Conservation (phyloP, 2,888 invertebrate species). For the Adelognathus sp. region DNA sequence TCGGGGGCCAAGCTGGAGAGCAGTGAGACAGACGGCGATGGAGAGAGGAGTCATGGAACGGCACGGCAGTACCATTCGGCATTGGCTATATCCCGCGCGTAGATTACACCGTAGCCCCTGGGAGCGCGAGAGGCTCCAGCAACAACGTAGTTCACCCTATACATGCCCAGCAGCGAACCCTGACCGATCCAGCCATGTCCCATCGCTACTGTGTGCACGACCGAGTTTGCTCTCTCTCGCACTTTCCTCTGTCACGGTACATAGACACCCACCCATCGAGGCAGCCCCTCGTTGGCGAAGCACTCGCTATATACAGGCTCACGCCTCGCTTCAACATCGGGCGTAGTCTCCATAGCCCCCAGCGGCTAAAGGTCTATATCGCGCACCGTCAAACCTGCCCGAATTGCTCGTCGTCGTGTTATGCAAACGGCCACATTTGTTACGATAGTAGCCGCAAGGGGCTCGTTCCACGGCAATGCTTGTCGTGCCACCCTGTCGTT, state of each 20-base stretch:
- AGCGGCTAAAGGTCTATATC: constrained; percentile 79
- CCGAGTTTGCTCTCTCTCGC: neutral
- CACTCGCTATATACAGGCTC: constrained; percentile 32
- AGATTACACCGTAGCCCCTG: constrained; percentile 67
- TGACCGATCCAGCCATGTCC: constrained; percentile 33
- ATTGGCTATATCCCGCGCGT: constrained; percentile 77
- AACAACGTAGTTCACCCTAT: constrained; percentile 30
- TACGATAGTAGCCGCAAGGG: constrained; percentile 79
- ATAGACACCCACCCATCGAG: neutral
- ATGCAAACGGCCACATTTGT: constrained; percentile 81
- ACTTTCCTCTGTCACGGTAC: constrained; percentile 30
- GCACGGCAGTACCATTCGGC: constrained; percentile 68
- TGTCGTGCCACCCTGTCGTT: constrained; percentile 63
- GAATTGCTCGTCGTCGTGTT: constrained; percentile 81
- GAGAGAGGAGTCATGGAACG: constrained; percentile 65
- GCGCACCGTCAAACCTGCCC: constrained; percentile 81
- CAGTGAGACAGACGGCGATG: constrained; percentile 38
- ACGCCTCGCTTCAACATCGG: constrained; percentile 37
- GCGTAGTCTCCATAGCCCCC: constrained; percentile 47
- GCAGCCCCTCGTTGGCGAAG: constrained; percentile 37
- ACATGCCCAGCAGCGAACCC: constrained; percentile 29
- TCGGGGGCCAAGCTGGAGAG: constrained; percentile 1
- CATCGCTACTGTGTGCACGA: constrained; percentile 1
- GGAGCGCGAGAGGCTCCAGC: constrained; percentile 54
- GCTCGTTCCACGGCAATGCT: constrained; percentile 74